Conservation (phyloP, 2,797 vertebrate species). For the Picus viridis region DNA sequence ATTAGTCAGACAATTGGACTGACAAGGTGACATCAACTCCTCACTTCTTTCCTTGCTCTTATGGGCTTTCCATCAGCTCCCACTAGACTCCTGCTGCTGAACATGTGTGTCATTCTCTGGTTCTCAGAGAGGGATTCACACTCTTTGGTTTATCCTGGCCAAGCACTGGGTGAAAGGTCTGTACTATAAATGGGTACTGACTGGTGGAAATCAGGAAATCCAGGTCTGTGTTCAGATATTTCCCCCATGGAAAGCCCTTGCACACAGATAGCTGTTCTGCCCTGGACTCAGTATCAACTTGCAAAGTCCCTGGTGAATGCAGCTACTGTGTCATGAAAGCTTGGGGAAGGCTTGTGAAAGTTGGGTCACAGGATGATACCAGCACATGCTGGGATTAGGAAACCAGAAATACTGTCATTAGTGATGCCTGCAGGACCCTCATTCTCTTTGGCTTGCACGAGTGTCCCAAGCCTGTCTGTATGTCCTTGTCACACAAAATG, state of each 20-base stretch:
- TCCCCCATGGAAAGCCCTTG: not conserved
- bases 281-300: not conserved
- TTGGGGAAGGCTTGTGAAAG: not conserved
- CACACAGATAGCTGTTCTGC: not conserved
- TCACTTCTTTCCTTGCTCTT: not conserved
- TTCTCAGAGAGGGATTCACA: fast-evolving
- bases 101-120: not conserved
- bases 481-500: not conserved
- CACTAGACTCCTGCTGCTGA: not conserved
- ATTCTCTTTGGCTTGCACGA: fast-evolving
- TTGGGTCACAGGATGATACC: not conserved
- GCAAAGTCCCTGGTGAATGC: not conserved
- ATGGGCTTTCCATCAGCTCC: not conserved
- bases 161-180: not conserved
- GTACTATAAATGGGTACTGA: not conserved
- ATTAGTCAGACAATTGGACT: not conserved
- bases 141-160: not conserved
- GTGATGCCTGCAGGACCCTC: not conserved
- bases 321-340: not conserved
- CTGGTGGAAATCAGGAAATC: not conserved
- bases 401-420: not conserved
- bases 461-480: not conserved
- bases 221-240: not conserved
- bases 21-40: not conserved
- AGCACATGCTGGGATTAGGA: not conserved